phyloP scores from a whole-genome alignment of 2,797 vertebrate species.

The Hydrophis major region DNA sequence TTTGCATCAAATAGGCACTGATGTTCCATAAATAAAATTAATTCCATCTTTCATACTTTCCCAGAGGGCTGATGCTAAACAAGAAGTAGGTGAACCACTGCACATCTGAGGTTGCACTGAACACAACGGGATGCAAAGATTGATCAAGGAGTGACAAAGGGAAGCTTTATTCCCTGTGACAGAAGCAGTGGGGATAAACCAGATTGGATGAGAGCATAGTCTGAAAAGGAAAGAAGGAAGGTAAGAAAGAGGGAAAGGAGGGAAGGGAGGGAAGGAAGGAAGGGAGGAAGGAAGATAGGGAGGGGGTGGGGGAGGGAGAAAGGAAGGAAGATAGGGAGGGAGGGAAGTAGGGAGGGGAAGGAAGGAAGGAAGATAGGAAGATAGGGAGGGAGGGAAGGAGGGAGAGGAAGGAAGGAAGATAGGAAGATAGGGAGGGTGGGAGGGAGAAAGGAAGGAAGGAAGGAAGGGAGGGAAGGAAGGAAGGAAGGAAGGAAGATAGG shows the following conservation, averaged over 20 bases:
- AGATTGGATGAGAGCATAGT: constrained; percentile 50
- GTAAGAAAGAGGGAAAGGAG: not conserved
- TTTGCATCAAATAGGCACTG: constrained; percentile 23
- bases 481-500: no score
- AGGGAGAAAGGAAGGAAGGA: no score
- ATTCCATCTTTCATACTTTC: constrained; percentile 4
- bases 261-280: no score
- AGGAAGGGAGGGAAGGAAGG: no score
- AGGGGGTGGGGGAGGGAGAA: no score
- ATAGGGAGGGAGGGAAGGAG: no score
- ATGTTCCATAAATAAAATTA: constrained; percentile 10
- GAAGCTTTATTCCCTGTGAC: constrained; percentile 37
- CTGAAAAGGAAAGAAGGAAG: not conserved
- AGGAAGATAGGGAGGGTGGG: no score
- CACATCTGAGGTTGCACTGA: constrained; percentile 18
- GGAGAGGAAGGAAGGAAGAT: no score
- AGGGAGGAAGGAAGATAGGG: no score
- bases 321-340: not conserved
- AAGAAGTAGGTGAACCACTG: not conserved
- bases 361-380: no score
- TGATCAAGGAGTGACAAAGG: constrained; percentile 37
- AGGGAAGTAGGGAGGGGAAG: no score
- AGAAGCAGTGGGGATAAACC: constrained; percentile 50
- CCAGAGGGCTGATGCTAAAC: not conserved
- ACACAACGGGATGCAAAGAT: constrained; percentile 48